Base-by-base conservation (phyloP, 1,140 invertebrate species). In the Drosophila pseudoananassae region DNA sequence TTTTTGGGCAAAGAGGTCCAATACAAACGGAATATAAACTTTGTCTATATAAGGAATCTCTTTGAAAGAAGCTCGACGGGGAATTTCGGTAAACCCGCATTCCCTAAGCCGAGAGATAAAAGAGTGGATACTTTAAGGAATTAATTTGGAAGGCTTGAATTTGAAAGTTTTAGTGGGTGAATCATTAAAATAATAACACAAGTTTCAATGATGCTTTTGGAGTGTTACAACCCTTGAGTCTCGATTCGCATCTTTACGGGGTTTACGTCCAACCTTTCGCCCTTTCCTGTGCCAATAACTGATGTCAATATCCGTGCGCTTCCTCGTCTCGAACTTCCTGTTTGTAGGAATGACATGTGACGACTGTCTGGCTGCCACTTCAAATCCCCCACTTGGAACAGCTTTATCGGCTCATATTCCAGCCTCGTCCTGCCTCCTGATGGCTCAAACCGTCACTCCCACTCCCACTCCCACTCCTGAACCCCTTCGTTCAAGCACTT, bases 271-370 rank as follows among this genome's bases (percentile, higher is more conserved):
- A 17, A 29, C 7, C 20, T 3, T 17, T 4, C 14, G 60, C 17
- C 20, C 12, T 12, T 29, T 17, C 55, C 20, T 20, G 20, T 45
- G 56, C 10, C 33, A 43, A 43, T 71, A 60, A 59, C 59, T 69
- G 17, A 59, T 84, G 81, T 77, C 81, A 74, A 85, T 85, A 76
- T 69, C 59, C 51, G 52, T 45, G 54, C 54, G 59, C 55, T 69
- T 71, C 45, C 61, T 76, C 57, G 54, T 66, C 71, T 38, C n/a
- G 47, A n/a, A 59, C 72, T 66, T 76, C 68, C 78, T 77, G 72
- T 73, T 74, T 78, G 38, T 36, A 31, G 43, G 51, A 56, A 58
- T 76, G 81, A 85, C 80, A 85, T 83, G 80, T 64, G 81, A 80
- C 51, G 70, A 76, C 69, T 59, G 65, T 50, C 40, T 40, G 70